Base-by-base conservation (phyloP, 2,113 vertebrate species). In the Zosterops japonicus region DNA sequence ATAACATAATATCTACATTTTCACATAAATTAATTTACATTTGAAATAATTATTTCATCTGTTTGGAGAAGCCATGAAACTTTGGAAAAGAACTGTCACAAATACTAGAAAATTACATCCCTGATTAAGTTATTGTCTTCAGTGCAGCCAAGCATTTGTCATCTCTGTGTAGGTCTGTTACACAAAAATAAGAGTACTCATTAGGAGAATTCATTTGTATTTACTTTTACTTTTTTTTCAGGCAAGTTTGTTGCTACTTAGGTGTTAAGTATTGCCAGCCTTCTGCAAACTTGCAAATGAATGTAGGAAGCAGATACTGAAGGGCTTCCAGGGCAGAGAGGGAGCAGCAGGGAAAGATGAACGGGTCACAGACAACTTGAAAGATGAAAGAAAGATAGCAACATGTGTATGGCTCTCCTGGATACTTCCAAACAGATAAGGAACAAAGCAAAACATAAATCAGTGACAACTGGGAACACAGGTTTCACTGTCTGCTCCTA, bases 291-390 rank as follows among this genome's bases (percentile, higher is more conserved):
- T 96, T 94, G 89, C 17, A 92, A 96, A 94, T 86, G 92, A 97
- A 79, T 53, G 53, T 93, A 93, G 95, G 84, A 96, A 97, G 96
- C 96, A 79, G 89, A 87, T 33, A 23, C 91, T 97, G 95, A 97
- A 97, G 90, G 57, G 72, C 41, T 86, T 71, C 95, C 70, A n/a
- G 75, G 82, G 55, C 92, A 80, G 71, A 97, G 72, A 94, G 87
- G 83, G 44, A 89, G 61, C 1, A 21, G 84, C 86, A 95, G 87
- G 61, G 75, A 89, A 94, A 87, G 96, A 96, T 86, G 97, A 97
- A 98, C 96, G 70, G 94, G 83, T 88, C 95, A 92, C 85, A 95
- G 95, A 97, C 96, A 98, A 95, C 95, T 90, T 61, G 22, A 83
- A 86, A 97, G 94, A 90, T 85, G 83, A 93, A 95, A 95, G 96